A percentile compares a stretch with the other conserved stretches of the same genome.
These are phyloP conservation scores for Beris morrisii DNA, from an alignment of 2,888 invertebrate species.

Conservation along the genomic window DNA sequence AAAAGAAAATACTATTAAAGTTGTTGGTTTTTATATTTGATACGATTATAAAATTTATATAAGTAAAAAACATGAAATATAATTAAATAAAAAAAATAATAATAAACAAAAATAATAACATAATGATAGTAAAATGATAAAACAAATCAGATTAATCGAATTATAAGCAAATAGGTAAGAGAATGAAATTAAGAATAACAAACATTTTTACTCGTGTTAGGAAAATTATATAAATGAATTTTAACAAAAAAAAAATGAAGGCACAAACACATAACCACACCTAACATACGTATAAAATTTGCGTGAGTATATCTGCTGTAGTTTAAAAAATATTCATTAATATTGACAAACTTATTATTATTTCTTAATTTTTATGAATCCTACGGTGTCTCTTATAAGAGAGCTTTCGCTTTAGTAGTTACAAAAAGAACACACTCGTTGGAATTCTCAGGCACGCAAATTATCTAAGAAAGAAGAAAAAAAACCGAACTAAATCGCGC, in stretches of 20 bases:
- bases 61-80: constrained; percentile 30
- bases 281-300: constrained; percentile 12
- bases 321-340: too few species aligned
- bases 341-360: too few species aligned
- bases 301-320: too few species aligned
- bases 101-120: constrained; percentile 36
- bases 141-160: constrained; percentile 30
- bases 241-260: constrained; percentile 23
- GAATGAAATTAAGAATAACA: constrained; percentile 24
- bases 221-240: too few species aligned
- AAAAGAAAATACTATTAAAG: constrained; percentile 37
- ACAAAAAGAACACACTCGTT: too few species aligned
- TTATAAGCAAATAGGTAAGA: constrained; percentile 34
- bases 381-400: too few species aligned
- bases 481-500: too few species aligned
- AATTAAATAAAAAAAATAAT: constrained; percentile 36
- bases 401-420: too few species aligned
- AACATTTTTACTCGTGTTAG: constrained; percentile 4
- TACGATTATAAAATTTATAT: constrained; percentile 47
- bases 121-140: constrained; percentile 36
- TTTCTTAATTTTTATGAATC: too few species aligned
- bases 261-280: constrained; percentile 32
- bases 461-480: too few species aligned
- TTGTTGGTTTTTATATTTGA: constrained; percentile 58
- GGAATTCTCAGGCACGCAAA: too few species aligned